These are phyloP conservation scores for Raja brachyura DNA, from an alignment of 2,113 vertebrate genomes.

Conservation along the genomic window DNA sequence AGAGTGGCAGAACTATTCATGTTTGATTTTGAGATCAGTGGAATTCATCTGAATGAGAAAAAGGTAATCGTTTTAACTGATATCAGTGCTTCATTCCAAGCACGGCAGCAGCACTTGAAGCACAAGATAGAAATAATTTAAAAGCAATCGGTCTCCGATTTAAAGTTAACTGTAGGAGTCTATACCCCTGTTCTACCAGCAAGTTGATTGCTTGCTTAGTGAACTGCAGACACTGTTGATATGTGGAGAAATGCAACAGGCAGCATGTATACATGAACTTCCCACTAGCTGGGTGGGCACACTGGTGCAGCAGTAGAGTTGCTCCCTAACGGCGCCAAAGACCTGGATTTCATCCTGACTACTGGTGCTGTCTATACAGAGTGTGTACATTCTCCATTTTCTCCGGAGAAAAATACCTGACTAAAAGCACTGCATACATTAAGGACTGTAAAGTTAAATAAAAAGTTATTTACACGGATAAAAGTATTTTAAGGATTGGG, in stretches of 20 bases:
- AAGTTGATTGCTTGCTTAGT: neutral
- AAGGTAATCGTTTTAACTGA: slow-evolving; percentile 62
- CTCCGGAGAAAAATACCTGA: neutral
- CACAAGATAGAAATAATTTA: neutral
- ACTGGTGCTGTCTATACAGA: no score
- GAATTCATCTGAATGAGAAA: slow-evolving; percentile 88
- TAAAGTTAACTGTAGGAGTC: no score
- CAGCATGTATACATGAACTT: neutral
- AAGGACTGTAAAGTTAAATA: neutral
- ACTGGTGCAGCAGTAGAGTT: neutral
- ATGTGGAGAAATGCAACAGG: neutral
- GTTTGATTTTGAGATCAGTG: slow-evolving; percentile 99
- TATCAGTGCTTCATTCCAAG: neutral
- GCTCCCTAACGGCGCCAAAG: neutral
- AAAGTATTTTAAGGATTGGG: neutral
- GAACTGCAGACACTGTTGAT: neutral
- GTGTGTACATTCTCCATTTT: no score
- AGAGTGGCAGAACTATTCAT: slow-evolving; percentile 92
- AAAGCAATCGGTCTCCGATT: no score
- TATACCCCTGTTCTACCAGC: neutral
- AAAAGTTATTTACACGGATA: neutral
- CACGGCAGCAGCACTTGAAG: neutral
- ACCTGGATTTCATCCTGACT: no score
- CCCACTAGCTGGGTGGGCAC: neutral
- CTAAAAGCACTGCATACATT: neutral